Conservation (phyloP, 2,113 vertebrate species). For the Mobula hypostoma region DNA sequence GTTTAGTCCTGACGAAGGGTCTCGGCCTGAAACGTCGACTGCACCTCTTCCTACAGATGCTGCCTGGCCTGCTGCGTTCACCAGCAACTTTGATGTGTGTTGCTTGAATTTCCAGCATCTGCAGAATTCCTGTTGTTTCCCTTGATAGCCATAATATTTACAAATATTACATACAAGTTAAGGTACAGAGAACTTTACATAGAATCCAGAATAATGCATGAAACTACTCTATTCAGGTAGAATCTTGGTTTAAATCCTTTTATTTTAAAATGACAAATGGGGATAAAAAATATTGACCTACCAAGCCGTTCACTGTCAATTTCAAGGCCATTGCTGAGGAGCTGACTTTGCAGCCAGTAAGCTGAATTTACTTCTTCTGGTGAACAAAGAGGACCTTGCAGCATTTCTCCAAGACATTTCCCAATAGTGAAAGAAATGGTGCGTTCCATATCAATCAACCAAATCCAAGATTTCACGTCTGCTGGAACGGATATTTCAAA, state of each 20-base stretch:
- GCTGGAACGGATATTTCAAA: conserved; percentile 33
- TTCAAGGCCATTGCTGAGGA: conserved; percentile 66
- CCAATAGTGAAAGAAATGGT: conserved; percentile 62
- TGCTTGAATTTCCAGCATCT: too few relatives aligned
- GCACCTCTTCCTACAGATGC: too few relatives aligned
- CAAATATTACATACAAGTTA: background rate
- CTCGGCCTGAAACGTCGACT: too few relatives aligned
- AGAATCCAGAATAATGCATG: background rate
- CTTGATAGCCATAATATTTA: background rate
- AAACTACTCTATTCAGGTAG: background rate
- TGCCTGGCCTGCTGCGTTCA: too few relatives aligned
- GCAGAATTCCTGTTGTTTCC: background rate
- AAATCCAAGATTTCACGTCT: conserved; percentile 54
- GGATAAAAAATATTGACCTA: conserved; percentile 42
- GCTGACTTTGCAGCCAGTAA: conserved; percentile 62
- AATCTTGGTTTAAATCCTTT: background rate
- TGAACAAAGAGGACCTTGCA: conserved; percentile 58
- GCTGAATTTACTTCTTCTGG: conserved; percentile 58
- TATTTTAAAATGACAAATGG: background rate
- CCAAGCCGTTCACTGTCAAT: conserved; percentile 64
- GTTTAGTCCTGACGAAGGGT: too few relatives aligned
- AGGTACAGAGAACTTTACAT: background rate
- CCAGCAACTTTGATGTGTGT: too few relatives aligned
- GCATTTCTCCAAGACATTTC: conserved; percentile 64
- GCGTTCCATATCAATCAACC: conserved; percentile 66